phyloP scores from a whole-genome alignment of 2,797 vertebrate genomes.

The Channallabes apus region DNA sequence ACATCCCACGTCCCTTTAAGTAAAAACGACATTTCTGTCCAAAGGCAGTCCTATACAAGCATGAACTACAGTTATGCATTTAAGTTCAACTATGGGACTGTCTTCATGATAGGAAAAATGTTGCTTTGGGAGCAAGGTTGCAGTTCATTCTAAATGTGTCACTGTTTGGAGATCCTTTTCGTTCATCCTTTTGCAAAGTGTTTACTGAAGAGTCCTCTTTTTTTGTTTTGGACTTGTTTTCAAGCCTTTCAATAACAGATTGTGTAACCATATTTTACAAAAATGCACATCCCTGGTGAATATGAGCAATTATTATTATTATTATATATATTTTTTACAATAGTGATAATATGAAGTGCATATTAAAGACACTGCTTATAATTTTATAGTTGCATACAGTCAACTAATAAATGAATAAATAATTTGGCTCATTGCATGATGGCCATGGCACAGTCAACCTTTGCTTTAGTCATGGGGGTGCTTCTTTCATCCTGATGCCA shows the following conservation, averaged over 20 bases:
- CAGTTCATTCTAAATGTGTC: neutral
- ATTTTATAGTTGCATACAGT: conserved; percentile 11
- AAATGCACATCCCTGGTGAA: neutral
- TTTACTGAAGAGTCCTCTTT: neutral
- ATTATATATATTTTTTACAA: too few relatives aligned
- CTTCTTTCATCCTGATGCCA: conserved; percentile 71
- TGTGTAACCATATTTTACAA: neutral
- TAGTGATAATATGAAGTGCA: neutral
- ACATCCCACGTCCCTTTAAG: conserved; percentile 43
- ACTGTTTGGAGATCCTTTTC: neutral
- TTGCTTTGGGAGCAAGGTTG: conserved; percentile 9
- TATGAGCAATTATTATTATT: too few relatives aligned
- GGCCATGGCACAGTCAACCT: conserved; percentile 62
- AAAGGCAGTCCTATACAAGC: conserved; percentile 41
- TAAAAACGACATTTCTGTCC: conserved; percentile 50
- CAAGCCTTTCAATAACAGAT: conserved; percentile 3
- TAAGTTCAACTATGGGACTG: conserved; percentile 22
- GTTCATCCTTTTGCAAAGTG: neutral
- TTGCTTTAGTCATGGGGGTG: conserved; percentile 66
- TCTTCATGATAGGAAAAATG: conserved; percentile 10
- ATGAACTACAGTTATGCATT: conserved; percentile 41
- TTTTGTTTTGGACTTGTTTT: neutral
- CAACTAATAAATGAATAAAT: conserved; percentile 21
- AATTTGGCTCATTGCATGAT: conserved; percentile 59
- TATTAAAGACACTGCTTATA: conserved; percentile 2